Percentiles rank a stretch among this genome's conserved stretches.
Evolutionary conservation across 2,888 invertebrate genomes (phyloP).

Genomic region (Onchidella celtica): DNA sequence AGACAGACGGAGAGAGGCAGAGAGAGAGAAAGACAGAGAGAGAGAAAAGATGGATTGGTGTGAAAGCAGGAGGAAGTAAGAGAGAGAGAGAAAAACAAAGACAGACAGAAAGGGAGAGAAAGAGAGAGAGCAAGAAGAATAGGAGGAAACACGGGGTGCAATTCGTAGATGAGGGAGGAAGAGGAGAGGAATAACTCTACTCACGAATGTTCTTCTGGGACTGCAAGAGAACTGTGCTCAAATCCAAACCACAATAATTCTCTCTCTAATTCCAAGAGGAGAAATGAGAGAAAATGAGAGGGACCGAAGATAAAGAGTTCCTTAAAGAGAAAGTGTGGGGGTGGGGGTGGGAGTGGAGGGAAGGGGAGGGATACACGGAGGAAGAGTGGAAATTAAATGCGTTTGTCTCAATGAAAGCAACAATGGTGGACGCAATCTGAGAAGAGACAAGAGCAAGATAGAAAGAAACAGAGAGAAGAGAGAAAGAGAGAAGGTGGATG

Average conservation of each 20-base stretch:
- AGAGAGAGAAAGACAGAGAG: too few relatives aligned
- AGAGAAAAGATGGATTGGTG: too few relatives aligned
- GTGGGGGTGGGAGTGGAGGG: too few relatives aligned
- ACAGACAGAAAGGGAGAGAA: background rate
- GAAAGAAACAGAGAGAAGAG: constrained; percentile 14
- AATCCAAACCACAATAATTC: too few relatives aligned
- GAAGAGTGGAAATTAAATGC: too few relatives aligned
- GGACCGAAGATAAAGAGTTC: background rate
- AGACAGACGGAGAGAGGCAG: too few relatives aligned
- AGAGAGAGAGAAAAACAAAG: background rate
- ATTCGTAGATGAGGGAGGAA: background rate
- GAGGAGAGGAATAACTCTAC: constrained; percentile 10
- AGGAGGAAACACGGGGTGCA: background rate
- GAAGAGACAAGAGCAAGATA: background rate
- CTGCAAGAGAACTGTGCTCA: too few relatives aligned
- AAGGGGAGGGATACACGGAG: too few relatives aligned
- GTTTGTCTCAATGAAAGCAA: too few relatives aligned
- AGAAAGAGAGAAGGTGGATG: constrained; percentile 18
- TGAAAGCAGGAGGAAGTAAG: background rate
- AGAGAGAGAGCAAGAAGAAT: constrained; percentile 5
- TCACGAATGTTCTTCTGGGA: too few relatives aligned
- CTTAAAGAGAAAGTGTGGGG: background rate
- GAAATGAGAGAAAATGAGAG: background rate
- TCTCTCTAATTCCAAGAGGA: too few relatives aligned
- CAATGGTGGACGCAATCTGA: too few relatives aligned